Base-by-base conservation (phyloP, 2,888 invertebrate species). In the Spodoptera picta region DNA sequence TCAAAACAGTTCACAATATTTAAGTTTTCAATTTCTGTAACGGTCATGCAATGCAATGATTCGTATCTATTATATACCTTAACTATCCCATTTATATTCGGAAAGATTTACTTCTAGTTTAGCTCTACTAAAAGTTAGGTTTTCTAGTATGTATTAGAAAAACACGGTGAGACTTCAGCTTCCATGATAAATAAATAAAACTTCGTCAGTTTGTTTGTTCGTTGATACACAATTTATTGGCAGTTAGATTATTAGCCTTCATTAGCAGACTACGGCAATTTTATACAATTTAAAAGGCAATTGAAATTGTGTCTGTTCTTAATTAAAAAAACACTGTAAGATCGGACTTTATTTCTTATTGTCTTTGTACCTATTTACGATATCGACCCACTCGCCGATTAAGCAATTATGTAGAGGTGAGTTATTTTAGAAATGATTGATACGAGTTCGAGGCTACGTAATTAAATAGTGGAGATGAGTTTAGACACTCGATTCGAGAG, bases 271-370 rank as follows among this genome's bases (percentile, higher is more conserved):
- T 63, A 60, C 48, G 69, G 66, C 71, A 66, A 68, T 74, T 75
- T 76, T 77, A 78, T 79, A 81, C 83, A 82, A 83, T 81, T 85
- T 77, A 72, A 68, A 61, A 70, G 69, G 68, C 85, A 85, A 84
- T 85, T 87, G 79, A 69, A 79, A 71, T 67, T 72, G 81, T 75
- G 65, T 71, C 78, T 77, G 75, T 64, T 82, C 76, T 82, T 85
- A 89, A 88, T 90, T 88, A 84, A 84, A 81, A 85, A 85, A 87
- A 82, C 75, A 81, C 80, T 73, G 74, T 62, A 65, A 71, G 53
- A 69, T 69, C 73, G 63, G 70, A 69, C 77, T 78, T 79, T 79
- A 81, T 83, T 84, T 70, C 67, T 79, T 77, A 78, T 80, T 76
- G 79, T 60, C 56, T 60, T 60, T 36, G 47, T 67, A 59, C 61